A percentile compares a stretch with the other conserved stretches of the same genome.
phyloP scores from a whole-genome alignment of 2,113 vertebrate species.

The Suncus etruscus region DNA sequence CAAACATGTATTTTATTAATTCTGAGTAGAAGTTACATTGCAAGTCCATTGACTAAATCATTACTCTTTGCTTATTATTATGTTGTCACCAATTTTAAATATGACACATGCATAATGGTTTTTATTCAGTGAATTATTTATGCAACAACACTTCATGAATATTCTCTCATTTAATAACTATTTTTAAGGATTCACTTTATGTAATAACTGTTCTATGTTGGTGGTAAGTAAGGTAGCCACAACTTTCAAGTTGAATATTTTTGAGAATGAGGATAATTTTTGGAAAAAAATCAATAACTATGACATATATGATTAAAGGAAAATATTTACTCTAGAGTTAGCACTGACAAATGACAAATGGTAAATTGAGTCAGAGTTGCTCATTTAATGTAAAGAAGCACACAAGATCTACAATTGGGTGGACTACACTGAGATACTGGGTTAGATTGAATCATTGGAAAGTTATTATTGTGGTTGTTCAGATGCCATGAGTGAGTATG shows the following conservation, averaged over 20 bases:
- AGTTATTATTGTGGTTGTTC: background rate
- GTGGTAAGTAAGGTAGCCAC: background rate
- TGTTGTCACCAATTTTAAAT: too few relatives aligned
- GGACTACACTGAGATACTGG: accelerated
- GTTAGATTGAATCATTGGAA: background rate
- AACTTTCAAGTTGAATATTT: background rate
- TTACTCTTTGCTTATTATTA: background rate
- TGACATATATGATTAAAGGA: background rate
- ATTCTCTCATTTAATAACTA: background rate
- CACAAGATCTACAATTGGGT: accelerated
- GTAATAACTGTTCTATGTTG: background rate
- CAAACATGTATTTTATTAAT: background rate
- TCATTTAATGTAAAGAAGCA: background rate
- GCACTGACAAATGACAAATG: accelerated
- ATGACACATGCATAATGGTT: background rate
- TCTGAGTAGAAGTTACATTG: background rate
- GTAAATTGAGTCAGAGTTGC: accelerated
- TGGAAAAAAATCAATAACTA: background rate
- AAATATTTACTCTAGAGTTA: accelerated
- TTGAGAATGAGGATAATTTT: accelerated
- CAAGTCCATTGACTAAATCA: accelerated
- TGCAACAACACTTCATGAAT: accelerated
- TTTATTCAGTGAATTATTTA: background rate
- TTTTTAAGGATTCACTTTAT: background rate
- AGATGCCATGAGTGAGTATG: background rate